Base-by-base conservation (phyloP, 2,113 vertebrate genomes). In the Nesoenas mayeri region DNA sequence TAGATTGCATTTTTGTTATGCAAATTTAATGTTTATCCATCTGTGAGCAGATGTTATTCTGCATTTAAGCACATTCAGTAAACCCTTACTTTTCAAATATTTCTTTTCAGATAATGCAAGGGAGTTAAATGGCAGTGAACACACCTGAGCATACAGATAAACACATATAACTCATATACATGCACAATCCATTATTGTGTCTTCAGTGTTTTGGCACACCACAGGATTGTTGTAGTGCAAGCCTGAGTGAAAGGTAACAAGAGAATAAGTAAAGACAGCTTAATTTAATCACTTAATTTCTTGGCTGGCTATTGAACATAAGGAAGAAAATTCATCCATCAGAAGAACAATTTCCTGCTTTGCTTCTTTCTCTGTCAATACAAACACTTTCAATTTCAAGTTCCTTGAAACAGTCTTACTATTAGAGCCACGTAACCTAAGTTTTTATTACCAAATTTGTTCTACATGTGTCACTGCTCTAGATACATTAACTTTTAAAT, bases 311-410 rank as follows among this genome's bases (percentile, higher is more conserved):
- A 69, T 72, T 78, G 80, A 96, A 89, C n/a, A 74, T 60, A 84
- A 44, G 10, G 60, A 92, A 82, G 47, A 96, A 66, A 94, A 96
- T 61, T 82, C 69, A 74, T 91, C 71, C 56, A 74, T 89, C 51
- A 93, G 91, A 97, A 90, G 15, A 67, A 75, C 17, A 71, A 60
- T 47, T 15, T 64, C 32, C 87, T 95, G 72, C 88, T 92, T 96
- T 79, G 48, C 88, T 62, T 93, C 65, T 83, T 85, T 95, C 57
- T 36, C 40, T 85, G 51, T 50, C 58, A 91, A 58, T 94, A 74
- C 85, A 78, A 95, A 90, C 62, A 95, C 48, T 51, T 93, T 91
- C 56, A 47, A 71, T 93, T 93, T 96, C 97, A 47, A 36, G 62
- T 60, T 86, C 80, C 80, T 96, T 88, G 36, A 83, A 77, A 95